Evolutionary conservation across 2,113 vertebrate genomes (phyloP).

Genomic region (Zootoca vivipara): DNA sequence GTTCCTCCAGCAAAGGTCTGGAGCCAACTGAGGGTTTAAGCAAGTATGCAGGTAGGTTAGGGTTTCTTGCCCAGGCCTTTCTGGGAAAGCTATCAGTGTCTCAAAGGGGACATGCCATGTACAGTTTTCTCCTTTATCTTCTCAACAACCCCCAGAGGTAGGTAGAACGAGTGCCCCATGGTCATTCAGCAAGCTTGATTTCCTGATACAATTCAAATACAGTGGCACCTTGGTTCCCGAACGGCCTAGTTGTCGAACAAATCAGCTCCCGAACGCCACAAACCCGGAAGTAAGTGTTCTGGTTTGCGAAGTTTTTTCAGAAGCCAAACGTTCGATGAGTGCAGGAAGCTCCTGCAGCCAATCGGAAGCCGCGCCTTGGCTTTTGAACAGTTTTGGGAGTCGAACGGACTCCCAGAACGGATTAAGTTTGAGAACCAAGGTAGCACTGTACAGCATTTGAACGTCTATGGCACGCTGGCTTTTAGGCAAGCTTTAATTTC

Average conservation of each 20-base stretch:
- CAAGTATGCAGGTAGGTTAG: not conserved
- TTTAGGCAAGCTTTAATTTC: not conserved
- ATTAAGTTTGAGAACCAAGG: no score
- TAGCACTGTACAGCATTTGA: not conserved
- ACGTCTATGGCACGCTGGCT: not conserved
- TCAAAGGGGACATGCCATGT: not conserved
- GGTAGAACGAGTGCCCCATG: not conserved
- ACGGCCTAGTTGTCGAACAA: no score
- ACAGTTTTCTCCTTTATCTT: not conserved
- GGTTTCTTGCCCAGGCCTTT: not conserved
- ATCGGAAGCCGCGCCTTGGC: no score
- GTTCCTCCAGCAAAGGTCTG: not conserved
- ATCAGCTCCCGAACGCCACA: no score
- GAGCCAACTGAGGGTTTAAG: not conserved
- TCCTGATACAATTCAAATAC: not conserved
- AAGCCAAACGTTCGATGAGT: no score
- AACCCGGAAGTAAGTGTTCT: no score
- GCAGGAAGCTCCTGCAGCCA: no score
- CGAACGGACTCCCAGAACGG: no score
- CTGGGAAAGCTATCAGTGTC: not conserved
- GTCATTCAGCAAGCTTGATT: not conserved
- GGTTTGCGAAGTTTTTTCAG: no score
- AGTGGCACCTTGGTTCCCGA: no score
- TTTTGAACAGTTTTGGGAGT: no score
- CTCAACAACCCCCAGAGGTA: not conserved